phyloP scores from a whole-genome alignment of 1,140 invertebrate genomes.

The Melipona quadrifasciata region DNA sequence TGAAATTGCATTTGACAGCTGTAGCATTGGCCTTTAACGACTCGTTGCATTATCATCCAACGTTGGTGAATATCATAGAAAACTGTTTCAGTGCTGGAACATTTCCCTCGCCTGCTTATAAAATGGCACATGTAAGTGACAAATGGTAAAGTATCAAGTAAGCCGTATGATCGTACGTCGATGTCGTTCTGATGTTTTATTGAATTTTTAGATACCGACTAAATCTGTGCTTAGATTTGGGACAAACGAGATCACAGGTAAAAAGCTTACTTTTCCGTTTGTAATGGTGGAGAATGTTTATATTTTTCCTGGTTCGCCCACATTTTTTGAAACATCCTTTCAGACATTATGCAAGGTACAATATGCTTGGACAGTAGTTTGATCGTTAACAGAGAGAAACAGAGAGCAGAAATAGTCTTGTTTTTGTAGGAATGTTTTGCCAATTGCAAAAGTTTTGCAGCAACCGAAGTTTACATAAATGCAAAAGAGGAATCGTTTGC shows the following conservation, averaged over 20 bases:
- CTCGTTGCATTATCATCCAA: conserved; percentile 83
- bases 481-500: conserved; percentile 80
- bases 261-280: conserved; percentile 83
- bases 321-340: conserved; percentile 85
- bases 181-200: not conserved
- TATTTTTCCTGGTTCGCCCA: conserved; percentile 90
- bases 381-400: too few relatives aligned
- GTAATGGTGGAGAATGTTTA: conserved; percentile 88
- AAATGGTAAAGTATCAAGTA: not conserved
- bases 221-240: conserved; percentile 80
- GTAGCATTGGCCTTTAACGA: conserved; percentile 88
- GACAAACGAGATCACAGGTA: conserved; percentile 65
- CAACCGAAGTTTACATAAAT: conserved; percentile 78
- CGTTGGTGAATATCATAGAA: conserved; percentile 84
- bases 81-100: conserved; percentile 77
- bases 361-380: not conserved
- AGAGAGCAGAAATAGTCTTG: not conserved
- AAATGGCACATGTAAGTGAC: conserved; percentile 79
- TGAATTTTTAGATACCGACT: conserved; percentile 78
- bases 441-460: conserved; percentile 75
- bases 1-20: conserved; percentile 65
- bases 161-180: not conserved
- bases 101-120: conserved; percentile 78
- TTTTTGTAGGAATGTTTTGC: conserved; percentile 76
- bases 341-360: conserved; percentile 77